Evolutionary conservation across 64 coral and sea anemone genomes (phyloP).

Genomic region (Hydrozoanthus tunicans): DNA sequence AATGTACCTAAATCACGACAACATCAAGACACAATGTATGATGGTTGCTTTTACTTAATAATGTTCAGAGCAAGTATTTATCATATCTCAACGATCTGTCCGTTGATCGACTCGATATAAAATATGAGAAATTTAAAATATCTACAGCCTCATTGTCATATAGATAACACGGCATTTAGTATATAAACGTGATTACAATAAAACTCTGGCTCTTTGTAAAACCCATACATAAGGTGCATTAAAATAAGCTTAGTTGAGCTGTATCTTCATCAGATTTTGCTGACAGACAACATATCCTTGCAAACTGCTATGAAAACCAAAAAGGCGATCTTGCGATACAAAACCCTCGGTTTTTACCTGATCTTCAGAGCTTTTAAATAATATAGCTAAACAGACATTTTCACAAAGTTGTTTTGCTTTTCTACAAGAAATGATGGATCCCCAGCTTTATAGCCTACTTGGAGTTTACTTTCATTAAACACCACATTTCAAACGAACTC

Average conservation of each 20-base stretch:
- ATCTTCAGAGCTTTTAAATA: neutral
- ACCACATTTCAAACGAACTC: too few relatives aligned
- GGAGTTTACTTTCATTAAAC: too few relatives aligned
- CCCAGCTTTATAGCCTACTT: too few relatives aligned
- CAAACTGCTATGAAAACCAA: neutral
- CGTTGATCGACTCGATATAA: slow-evolving; percentile 42
- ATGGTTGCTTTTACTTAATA: slow-evolving; percentile 32
- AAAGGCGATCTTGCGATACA: neutral
- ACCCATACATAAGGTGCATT: slow-evolving; percentile 5
- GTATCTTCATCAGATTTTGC: neutral
- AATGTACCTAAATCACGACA: neutral
- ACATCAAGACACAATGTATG: neutral
- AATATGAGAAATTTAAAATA: slow-evolving; percentile 61
- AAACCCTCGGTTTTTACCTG: neutral
- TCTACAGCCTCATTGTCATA: slow-evolving; percentile 50
- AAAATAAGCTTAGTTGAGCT: slow-evolving; percentile 1
- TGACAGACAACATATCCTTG: too few relatives aligned
- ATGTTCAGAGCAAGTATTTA: slow-evolving; percentile 7
- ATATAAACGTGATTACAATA: slow-evolving; percentile 55
- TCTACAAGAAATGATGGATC: too few relatives aligned
- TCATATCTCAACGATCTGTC: slow-evolving; percentile 23
- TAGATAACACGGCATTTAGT: slow-evolving; percentile 3
- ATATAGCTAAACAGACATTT: too few relatives aligned
- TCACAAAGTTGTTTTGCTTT: too few relatives aligned
- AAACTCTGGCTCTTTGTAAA: slow-evolving; percentile 29